These are phyloP conservation scores for Drosophila picticornis DNA, from an alignment of 2,888 invertebrate species.

Conservation along the genomic window DNA sequence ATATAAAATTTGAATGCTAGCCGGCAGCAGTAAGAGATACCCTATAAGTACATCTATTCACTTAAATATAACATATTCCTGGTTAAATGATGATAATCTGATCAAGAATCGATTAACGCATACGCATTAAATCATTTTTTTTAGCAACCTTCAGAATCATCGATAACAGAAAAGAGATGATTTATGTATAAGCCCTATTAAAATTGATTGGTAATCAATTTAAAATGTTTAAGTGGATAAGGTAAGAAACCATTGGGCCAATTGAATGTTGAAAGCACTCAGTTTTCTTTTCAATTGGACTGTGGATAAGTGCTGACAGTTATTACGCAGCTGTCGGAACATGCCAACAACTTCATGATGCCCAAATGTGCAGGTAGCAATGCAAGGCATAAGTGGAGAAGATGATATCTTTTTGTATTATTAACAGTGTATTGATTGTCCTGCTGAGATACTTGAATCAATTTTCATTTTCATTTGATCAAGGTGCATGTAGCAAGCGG, in stretches of 20 bases:
- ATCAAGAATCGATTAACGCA: background rate
- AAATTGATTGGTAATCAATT: conserved; percentile 1
- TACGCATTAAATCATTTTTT: background rate
- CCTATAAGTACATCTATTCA: conserved; percentile 1
- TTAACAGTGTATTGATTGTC: conserved; percentile 16
- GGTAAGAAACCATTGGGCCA: background rate
- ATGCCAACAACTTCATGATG: conserved; percentile 9
- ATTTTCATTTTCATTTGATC: conserved; percentile 37
- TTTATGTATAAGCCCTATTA: background rate
- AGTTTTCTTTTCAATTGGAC: background rate
- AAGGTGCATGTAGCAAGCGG: background rate
- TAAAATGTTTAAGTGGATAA: background rate
- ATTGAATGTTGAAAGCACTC: background rate
- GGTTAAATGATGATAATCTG: background rate
- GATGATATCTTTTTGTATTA: conserved; percentile 16
- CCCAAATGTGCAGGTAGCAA: background rate
- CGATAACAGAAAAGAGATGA: background rate
- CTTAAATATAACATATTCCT: background rate
- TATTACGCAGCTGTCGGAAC: conserved; percentile 47
- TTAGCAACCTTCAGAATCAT: background rate
- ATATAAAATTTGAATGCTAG: background rate
- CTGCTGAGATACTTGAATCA: conserved; percentile 2
- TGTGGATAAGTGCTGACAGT: conserved; percentile 43
- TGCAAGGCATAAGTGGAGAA: background rate
- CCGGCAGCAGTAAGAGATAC: background rate